These are phyloP conservation scores for Apocrypta bakeri DNA, from an alignment of 1,140 invertebrate species.

Conservation along the genomic window DNA sequence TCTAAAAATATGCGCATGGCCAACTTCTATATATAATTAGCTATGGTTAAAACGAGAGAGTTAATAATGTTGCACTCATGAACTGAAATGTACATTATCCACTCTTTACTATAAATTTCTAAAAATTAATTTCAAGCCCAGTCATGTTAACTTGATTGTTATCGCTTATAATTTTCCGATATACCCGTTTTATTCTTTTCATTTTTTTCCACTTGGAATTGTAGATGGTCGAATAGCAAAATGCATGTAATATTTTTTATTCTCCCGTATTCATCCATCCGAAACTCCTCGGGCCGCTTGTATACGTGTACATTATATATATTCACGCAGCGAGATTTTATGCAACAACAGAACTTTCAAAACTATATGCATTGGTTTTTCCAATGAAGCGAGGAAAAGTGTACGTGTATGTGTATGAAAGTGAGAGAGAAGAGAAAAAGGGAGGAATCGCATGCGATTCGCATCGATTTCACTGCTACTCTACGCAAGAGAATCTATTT, in stretches of 20 bases:
- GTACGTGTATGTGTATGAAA: too few species aligned
- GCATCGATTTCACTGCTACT: constrained; percentile 12
- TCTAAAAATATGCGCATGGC: not conserved
- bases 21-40: not conserved
- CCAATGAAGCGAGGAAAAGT: not conserved
- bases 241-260: not conserved
- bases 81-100: too few species aligned
- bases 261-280: not conserved
- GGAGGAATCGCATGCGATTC: constrained; percentile 20
- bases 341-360: not conserved
- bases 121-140: not conserved
- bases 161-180: not conserved
- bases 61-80: too few species aligned
- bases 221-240: not conserved
- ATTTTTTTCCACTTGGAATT: not conserved
- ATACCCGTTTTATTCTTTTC: not conserved
- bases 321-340: not conserved
- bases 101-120: not conserved
- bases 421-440: not conserved
- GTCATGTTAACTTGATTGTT: not conserved
- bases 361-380: not conserved
- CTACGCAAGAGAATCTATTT: constrained; percentile 11
- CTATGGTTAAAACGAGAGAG: not conserved
- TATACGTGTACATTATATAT: not conserved
- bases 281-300: not conserved